Conservation (phyloP, 1,140 invertebrate species). For the Anagrus nilaparvatae region DNA sequence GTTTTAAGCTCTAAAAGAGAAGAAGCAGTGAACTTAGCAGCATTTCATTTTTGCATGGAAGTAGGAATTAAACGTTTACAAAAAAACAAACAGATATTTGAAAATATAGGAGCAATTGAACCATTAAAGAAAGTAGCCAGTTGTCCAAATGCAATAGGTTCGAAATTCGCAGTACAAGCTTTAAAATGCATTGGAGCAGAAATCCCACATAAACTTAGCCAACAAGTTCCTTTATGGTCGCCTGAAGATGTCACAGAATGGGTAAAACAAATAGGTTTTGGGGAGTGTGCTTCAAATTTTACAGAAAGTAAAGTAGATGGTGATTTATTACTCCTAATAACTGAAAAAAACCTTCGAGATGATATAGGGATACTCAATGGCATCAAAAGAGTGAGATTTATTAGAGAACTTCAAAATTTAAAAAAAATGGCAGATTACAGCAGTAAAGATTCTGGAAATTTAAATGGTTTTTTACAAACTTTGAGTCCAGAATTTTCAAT, state of each 20-base stretch:
- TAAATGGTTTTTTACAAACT: conserved; percentile 82
- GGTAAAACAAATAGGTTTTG: conserved; percentile 96
- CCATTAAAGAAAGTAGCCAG: conserved; percentile 93
- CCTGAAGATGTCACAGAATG: conserved; percentile 93
- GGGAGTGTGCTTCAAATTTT: conserved; percentile 73
- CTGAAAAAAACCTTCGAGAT: conserved; percentile 81
- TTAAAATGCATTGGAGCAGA: conserved; percentile 91
- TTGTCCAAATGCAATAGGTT: conserved; percentile 94
- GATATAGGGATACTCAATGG: conserved; percentile 92
- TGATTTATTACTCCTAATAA: conserved; percentile 89
- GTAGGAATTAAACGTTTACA: conserved; percentile 96
- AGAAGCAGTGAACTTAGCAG: conserved; percentile 91
- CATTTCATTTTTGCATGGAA: conserved; percentile 99
- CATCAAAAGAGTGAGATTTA: conserved; percentile 87
- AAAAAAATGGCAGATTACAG: conserved; percentile 98
- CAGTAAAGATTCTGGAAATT: conserved; percentile 80
- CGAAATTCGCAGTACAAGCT: conserved; percentile 94
- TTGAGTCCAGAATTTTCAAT: conserved; percentile 87
- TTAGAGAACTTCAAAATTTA: conserved; percentile 84
- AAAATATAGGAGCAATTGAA: conserved; percentile 90
- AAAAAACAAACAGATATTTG: conserved; percentile 87
- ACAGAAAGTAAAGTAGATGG: conserved; percentile 90
- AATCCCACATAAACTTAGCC: conserved; percentile 93
- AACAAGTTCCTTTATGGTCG: conserved; percentile 97
- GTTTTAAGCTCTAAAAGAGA: conserved; percentile 92